Percentiles rank a stretch among this genome's conserved stretches.
phyloP scores from a whole-genome alignment of 2,797 vertebrate species.

The Syndactyla subalaris region DNA sequence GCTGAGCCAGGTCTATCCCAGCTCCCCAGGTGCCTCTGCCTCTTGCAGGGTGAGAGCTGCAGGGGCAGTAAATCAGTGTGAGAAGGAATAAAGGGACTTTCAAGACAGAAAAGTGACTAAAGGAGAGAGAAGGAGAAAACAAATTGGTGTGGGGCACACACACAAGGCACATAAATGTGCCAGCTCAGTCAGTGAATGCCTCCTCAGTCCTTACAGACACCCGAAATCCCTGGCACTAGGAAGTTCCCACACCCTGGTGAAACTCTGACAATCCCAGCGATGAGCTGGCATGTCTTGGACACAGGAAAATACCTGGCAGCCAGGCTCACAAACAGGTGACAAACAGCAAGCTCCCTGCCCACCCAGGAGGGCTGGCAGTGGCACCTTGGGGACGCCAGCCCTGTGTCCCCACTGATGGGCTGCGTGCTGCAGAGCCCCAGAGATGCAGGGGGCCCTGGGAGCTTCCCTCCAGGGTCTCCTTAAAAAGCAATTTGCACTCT shows the following conservation, averaged over 20 bases:
- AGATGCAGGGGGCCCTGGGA: fast-evolving
- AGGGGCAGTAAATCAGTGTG: background rate
- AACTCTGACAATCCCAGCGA: background rate
- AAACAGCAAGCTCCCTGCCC: background rate
- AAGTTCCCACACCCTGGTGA: background rate
- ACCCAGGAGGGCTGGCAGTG: background rate
- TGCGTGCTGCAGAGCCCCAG: background rate
- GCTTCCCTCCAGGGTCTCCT: background rate
- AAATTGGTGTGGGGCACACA: background rate
- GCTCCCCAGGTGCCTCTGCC: background rate
- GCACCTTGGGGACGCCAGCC: background rate
- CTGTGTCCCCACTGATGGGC: fast-evolving
- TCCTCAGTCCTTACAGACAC: background rate
- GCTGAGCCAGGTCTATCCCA: background rate
- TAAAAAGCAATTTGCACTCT: background rate
- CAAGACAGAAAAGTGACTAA: background rate
- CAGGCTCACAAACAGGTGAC: background rate
- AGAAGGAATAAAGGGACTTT: background rate
- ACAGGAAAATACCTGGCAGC: background rate
- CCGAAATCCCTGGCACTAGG: background rate
- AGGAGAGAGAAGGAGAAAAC: background rate
- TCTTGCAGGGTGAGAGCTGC: background rate
- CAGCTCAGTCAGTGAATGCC: fast-evolving
- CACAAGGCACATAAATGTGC: fast-evolving
- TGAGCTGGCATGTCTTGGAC: background rate